phyloP scores from a whole-genome alignment of 2,888 invertebrate genomes.

The Leucophora obtusa region DNA sequence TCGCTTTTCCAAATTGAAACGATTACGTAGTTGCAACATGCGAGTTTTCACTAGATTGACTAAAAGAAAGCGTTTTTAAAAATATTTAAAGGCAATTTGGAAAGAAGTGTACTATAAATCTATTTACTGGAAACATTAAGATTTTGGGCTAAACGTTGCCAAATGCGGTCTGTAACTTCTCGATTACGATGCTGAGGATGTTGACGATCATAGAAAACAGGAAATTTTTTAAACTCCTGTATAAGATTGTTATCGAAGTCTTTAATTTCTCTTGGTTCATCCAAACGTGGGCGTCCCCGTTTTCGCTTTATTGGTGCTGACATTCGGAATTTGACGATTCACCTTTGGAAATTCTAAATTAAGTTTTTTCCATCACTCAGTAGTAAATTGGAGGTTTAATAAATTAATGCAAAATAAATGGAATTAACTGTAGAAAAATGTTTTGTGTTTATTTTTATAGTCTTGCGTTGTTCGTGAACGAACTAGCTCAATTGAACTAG shows the following conservation, averaged over 20 bases:
- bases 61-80: slow-evolving; percentile 31
- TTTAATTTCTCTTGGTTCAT: slow-evolving; percentile 66
- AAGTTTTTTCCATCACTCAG: no score
- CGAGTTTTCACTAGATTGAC: slow-evolving; percentile 70
- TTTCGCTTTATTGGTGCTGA: slow-evolving; percentile 66
- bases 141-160: slow-evolving; percentile 68
- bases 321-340: neutral
- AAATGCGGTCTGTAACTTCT: slow-evolving; percentile 67
- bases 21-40: slow-evolving; percentile 72
- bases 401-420: neutral
- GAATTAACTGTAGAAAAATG: no score
- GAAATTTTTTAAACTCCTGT: slow-evolving; percentile 69
- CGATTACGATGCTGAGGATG: slow-evolving; percentile 70
- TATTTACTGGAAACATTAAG: slow-evolving; percentile 57
- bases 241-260: slow-evolving; percentile 70
- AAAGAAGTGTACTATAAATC: neutral
- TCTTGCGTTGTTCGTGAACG: no score
- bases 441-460: no score
- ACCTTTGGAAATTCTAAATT: neutral
- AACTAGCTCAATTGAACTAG: no score
- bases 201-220: slow-evolving; percentile 70
- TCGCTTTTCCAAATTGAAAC: slow-evolving; percentile 72
- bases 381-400: no score
- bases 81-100: neutral
- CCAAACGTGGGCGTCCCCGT: slow-evolving; percentile 70